These are phyloP conservation scores for Acarapis woodi DNA, from an alignment of 1,140 invertebrate genomes.

Conservation along the genomic window DNA sequence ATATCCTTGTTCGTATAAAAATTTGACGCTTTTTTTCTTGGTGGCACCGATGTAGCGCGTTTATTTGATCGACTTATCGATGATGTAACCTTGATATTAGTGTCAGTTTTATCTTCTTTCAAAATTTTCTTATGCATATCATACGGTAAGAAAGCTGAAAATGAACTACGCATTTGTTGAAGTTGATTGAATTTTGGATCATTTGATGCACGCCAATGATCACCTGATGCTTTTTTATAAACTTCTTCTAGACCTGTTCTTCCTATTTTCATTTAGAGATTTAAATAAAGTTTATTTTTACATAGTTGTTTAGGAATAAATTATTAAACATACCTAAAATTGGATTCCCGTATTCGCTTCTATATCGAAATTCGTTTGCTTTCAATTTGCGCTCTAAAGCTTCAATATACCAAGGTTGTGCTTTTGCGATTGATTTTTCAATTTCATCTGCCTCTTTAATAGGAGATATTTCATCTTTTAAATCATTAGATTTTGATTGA, in stretches of 20 bases:
- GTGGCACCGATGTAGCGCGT: no score
- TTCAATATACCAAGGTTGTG: conserved; percentile 7
- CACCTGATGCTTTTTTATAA: background rate
- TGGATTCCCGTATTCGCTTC: conserved; percentile 7
- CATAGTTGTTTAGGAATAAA: background rate
- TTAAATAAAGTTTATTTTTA: background rate
- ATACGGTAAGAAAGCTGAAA: no score
- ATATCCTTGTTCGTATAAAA: no score
- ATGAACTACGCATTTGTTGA: no score
- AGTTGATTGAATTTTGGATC: conserved; percentile 3
- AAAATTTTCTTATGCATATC: no score
- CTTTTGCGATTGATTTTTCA: conserved; percentile 5
- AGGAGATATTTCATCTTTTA: no score
- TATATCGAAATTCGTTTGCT: conserved; percentile 7
- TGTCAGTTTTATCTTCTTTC: no score
- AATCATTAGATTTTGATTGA: no score
- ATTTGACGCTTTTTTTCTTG: no score
- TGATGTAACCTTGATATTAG: no score
- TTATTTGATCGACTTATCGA: no score
- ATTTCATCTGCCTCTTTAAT: conserved; percentile 1
- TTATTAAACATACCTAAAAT: conserved; percentile 1
- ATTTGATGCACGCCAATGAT: background rate
- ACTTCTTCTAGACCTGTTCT: conserved; percentile 4
- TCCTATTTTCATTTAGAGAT: background rate
- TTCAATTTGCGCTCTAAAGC: conserved; percentile 6